A percentile compares a stretch with the other conserved stretches of the same genome.
Conservation (phyloP, 1,140 invertebrate species). For the Stegodyphus mimosarum region DNA sequence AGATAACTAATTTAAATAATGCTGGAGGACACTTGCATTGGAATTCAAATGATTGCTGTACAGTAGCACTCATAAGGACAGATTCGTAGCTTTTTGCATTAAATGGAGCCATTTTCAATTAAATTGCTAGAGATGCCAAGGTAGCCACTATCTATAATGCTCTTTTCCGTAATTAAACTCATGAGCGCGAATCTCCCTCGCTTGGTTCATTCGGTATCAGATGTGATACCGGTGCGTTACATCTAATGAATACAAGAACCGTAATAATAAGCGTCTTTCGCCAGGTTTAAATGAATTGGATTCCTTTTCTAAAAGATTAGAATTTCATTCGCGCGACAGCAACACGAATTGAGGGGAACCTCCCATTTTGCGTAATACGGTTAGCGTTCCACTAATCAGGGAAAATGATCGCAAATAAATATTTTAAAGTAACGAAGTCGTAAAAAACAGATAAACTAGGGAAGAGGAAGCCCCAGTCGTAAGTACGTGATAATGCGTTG, state of each 20-base stretch:
- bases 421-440: constrained; percentile 51
- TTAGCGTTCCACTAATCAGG: constrained; percentile 40
- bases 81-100: no score
- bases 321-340: neutral
- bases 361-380: neutral
- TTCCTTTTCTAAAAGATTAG: neutral
- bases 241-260: neutral
- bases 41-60: no score
- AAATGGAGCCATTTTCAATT: no score
- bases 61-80: no score
- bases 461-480: neutral
- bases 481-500: constrained; percentile 58
- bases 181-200: no score
- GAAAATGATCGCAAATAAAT: constrained; percentile 51
- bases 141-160: no score
- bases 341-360: no score
- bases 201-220: no score
- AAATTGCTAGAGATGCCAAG: no score
- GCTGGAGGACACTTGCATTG: no score
- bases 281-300: neutral
- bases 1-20: no score
- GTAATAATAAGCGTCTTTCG: neutral
- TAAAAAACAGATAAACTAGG: constrained; percentile 56
- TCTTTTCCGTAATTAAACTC: no score
- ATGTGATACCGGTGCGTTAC: neutral